Conservation (phyloP, 2,888 invertebrate species). For the Stenchaetothrips biformis region DNA sequence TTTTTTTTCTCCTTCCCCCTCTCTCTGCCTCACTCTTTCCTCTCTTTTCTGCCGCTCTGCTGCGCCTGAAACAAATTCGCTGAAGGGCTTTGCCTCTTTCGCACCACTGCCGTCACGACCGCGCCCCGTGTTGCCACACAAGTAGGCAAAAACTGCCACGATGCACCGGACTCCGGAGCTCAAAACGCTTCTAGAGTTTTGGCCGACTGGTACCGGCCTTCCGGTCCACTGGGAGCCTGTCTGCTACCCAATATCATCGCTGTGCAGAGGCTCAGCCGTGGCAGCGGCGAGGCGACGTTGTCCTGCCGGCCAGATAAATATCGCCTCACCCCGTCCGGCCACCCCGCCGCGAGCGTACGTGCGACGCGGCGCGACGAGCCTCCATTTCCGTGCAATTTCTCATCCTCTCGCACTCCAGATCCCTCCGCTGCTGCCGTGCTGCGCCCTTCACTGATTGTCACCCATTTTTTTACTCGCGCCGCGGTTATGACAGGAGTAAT, state of each 20-base stretch:
- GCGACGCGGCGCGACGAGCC: not conserved
- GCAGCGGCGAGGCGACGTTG: not conserved
- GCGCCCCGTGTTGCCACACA: too few species aligned
- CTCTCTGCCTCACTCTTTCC: too few species aligned
- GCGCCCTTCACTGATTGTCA: not conserved
- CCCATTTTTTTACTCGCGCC: not conserved
- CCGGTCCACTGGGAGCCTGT: too few species aligned
- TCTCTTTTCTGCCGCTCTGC: too few species aligned
- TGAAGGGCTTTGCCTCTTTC: too few species aligned
- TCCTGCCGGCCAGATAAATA: not conserved
- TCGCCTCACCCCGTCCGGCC: not conserved
- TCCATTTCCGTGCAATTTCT: conserved; percentile 16
- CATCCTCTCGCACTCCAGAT: not conserved
- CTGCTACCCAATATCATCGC: not conserved
- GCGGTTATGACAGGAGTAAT: not conserved
- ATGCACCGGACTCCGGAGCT: too few species aligned
- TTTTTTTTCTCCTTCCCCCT: too few species aligned
- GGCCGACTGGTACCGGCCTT: too few species aligned
- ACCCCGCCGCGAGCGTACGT: not conserved
- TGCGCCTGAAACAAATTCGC: too few species aligned
- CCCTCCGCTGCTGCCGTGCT: not conserved
- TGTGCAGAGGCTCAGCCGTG: not conserved
- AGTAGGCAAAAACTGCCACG: too few species aligned
- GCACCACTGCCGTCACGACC: too few species aligned
- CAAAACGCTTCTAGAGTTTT: too few species aligned